Evolutionary conservation across 1,140 invertebrate species (phyloP), one percentile per base, ranked within the genome.

Genomic region (Bombus sylvicola): DNA sequence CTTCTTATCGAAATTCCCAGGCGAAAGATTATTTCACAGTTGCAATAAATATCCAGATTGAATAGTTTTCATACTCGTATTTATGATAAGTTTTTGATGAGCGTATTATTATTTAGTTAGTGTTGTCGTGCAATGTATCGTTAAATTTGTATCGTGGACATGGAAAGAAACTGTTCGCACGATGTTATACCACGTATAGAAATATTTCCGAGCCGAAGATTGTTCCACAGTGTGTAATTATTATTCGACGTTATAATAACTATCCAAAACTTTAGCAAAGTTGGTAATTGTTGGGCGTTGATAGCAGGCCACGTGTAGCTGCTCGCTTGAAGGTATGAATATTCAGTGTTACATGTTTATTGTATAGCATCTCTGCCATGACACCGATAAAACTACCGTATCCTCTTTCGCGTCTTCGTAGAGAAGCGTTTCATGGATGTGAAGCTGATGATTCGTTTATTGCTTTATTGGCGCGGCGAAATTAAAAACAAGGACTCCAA

Each of bases 241-340:
- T 69, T 69, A 78, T 78, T 78, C 82, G 64, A 59, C 82, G 73
- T 78, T 39, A 39, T 43, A 84, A 77, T 69, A 77, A 78, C 74
- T 43, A 69, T 77, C 64, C 39, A 62, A 78, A 84, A 83, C 64
- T 83, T 83, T 1, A 22, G 28, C 37, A 5, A 57, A 84, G 75
- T 78, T 84, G 13, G 47, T 59, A 78, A 84, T 59, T 69, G 82
- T 41, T 78, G 22, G 62, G 31, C 47, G 75, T 69, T 37, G 37
- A 78, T 78, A 78, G 34, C 62, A 18, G 13, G n/a, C 39, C 25
- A 72, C 37, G 79, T 37, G 34, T 37, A 9, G 43, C 34, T 41
- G 31, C 47, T n/a, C 28, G 18, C 15, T 72, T 1, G 1, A n/a
- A 22, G 53, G 10, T 62, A 81, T 81, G 80, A 81, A 81, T 81